Base-by-base conservation (phyloP, 2,888 invertebrate species). In the Drosophila crucigera region DNA sequence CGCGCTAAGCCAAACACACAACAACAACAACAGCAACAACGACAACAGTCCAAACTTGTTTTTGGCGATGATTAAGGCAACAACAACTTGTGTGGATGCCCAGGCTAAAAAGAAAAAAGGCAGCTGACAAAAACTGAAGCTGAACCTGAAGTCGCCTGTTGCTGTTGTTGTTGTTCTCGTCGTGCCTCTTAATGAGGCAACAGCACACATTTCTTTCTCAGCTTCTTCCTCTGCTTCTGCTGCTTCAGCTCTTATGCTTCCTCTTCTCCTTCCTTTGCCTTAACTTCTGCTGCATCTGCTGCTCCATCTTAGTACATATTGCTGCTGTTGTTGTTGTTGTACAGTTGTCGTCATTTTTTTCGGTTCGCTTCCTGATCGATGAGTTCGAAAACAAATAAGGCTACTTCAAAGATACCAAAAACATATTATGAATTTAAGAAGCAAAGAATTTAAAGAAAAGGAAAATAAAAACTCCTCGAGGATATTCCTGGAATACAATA, bases 41-140 rank as follows among this genome's bases (percentile, higher is more conserved):
- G 39, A 33, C 70, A 66, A 64, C 63, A 73, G 61, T 56, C 78
- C 74, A 81, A 77, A 80, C 81, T 73, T 68, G 79, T 81, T 83
- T 84, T 84, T 84, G 88, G 82, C 83, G 82, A 79, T 84, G 82
- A 84, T 84, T 84, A 88, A 72, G 73, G 86, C 75, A 65, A 39
- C 76, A 61, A 30, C 43, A 49, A 55, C 73, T 41, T 25, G 25
- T 33, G 30, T 56, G 55, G 71, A 55, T 53, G 61, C 66, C 80
- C 74, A 71, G 80, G 72, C 68, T 64, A 71, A 58, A 68, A 47
- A 25, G 47, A 25, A 47, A 72, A 67, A 66, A 55, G 61, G 74
- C 76, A 84, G 78, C 80, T 76, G 65, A 62, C 50, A 50, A 66
- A 49, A 69, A 31, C n/a, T 53, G 31, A 53, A 52, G 52, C 52